Percentiles rank a stretch among this genome's conserved stretches.
phyloP scores from a whole-genome alignment of 2,113 vertebrate genomes.

The Xiphophorus maculatus region DNA sequence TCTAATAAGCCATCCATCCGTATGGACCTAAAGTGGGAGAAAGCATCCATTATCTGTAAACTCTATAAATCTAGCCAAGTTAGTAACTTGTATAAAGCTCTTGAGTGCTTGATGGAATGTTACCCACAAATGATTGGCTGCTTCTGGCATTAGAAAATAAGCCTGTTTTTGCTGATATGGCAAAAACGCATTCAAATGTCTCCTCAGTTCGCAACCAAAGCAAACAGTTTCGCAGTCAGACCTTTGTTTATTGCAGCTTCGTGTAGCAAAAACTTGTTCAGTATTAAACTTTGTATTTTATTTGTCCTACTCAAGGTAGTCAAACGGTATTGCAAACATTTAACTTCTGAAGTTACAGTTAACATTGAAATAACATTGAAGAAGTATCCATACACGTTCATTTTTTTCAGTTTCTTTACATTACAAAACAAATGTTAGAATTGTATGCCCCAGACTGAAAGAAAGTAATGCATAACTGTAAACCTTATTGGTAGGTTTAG shows the following conservation, averaged over 20 bases:
- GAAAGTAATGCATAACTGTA: background rate
- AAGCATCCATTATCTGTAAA: background rate
- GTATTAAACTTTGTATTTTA: background rate
- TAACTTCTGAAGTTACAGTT: background rate
- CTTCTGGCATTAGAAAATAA: background rate
- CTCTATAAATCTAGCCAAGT: background rate
- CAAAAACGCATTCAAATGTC: background rate
- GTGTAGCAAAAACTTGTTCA: background rate
- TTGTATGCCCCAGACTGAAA: background rate
- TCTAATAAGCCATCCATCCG: background rate
- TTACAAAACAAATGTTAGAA: background rate
- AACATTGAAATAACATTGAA: background rate
- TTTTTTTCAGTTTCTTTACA: background rate
- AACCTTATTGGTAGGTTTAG: background rate
- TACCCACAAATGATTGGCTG: background rate
- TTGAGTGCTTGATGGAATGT: background rate
- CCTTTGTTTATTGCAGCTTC: background rate
- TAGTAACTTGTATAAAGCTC: background rate
- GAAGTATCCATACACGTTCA: background rate
- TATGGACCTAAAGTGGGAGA: background rate
- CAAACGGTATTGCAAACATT: background rate
- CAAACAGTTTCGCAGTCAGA: background rate
- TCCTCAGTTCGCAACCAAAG: background rate
- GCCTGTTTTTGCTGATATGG: background rate
- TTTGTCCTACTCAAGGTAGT: background rate